These are phyloP conservation scores for Lonchura striata DNA, from an alignment of 2,113 vertebrate genomes.

Conservation along the genomic window DNA sequence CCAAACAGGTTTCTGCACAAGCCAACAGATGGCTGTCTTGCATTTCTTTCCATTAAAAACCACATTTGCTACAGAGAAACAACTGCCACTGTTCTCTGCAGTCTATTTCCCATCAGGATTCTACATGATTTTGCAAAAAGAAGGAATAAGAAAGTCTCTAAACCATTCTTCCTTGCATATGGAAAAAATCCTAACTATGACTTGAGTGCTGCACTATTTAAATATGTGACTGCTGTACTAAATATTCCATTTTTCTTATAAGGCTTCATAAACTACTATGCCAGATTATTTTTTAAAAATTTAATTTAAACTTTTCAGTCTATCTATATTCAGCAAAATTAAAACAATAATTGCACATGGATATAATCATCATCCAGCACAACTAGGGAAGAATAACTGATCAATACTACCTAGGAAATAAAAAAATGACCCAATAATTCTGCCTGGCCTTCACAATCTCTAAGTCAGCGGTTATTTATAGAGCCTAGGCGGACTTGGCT, in stretches of 20 bases:
- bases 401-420: neutral
- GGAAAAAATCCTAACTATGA: neutral
- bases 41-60: slow-evolving; percentile 29
- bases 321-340: neutral
- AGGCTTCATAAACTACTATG: neutral
- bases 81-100: neutral
- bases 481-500: neutral
- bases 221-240: neutral
- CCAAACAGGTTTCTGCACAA: neutral
- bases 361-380: neutral
- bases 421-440: neutral
- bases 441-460: neutral
- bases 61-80: neutral
- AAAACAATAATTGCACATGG: neutral
- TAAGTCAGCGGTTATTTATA: neutral
- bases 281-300: neutral
- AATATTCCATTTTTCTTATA: neutral
- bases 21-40: slow-evolving; percentile 71
- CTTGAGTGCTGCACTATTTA: neutral
- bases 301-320: neutral
- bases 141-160: neutral
- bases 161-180: neutral
- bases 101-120: neutral
- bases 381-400: neutral
- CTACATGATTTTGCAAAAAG: neutral